Evolutionary conservation across 2,888 invertebrate genomes (phyloP), one percentile per base, ranked within the genome.

Genomic region (Pyrrhosoma nymphula): DNA sequence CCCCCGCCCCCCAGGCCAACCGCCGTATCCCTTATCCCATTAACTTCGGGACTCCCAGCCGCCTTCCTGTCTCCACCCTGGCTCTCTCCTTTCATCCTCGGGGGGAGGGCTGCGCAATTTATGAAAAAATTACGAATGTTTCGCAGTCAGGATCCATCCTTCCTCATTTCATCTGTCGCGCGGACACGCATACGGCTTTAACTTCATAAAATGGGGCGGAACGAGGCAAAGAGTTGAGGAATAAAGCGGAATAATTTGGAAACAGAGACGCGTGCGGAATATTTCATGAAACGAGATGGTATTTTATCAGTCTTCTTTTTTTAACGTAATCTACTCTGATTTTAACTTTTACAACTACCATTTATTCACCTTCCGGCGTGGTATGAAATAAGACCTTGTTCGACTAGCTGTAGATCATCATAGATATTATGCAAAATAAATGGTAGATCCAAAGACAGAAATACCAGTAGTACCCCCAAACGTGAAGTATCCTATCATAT

Each of bases 41-140:
- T 82, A 82, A 82, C 82, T 82, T 82, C 35, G 35, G 30, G 8
- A 26, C 35, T 35, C 35, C 35, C 35, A 16, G 47, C 82, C 82
- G 69, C 82, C 35, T 35, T 82, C 82, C 82, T 35, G 82, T 82
- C 82, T 82, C 82, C 35, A 26, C 35, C 75, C 63, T 4, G 16
- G 8, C 56, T 56, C 30, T 35, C 30, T 35, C 82, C 35, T 82
- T 82, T 82, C 35, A 82, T 82, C 82, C 82, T 26, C 82, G 35
- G 35, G 82, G 60, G 60, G 60, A 60, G 60, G 60, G 16, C 60
- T 14, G 60, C 6, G 82, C 82, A 82, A 82, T 82, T 82, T 82
- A 82, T 82, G 82, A 82, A 82, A 82, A 69, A 82, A 82, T 82
- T 82, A 82, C 82, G 82, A 82, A 82, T 82, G 82, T 82, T 82